Evolutionary conservation across 2,797 vertebrate genomes (phyloP), one percentile per base, ranked within the genome.

Genomic region (Holocentrus rufus): DNA sequence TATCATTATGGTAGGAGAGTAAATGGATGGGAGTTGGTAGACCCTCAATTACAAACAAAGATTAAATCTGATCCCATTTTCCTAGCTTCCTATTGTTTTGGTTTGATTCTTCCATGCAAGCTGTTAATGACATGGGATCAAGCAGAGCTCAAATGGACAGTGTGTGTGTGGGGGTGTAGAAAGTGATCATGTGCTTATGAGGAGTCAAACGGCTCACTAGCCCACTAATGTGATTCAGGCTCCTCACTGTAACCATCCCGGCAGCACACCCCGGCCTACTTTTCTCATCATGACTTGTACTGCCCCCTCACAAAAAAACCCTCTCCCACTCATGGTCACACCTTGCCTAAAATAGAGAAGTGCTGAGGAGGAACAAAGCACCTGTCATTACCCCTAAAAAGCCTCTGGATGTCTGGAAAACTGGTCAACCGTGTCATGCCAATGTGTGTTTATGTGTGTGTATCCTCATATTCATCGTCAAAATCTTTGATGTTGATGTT

Each of bases 331-430:
- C 61, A 63, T 6, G 5, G 82, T 20, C 81, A 77, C 73, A 69
- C 75, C 74, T 78, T 30, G 1, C 47, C 65, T 22, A 82, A 92
- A 92, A 93, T 90, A 91, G 90, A 87, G 80, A 77, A 84, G 82
- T 86, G 87, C 85, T 83, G 83, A 78, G 77, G 57, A 71, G 47
- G 25, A 23, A 61, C 17, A 57, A 1, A 73, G 77, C 83, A 86
- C 87, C 85, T 91, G 85, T 90, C 80, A 82, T 50, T 62, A 30
- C 47, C 50, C 14, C 76, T 73, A 80, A 60, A 69, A 62, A 76
- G 30, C 70, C 55, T 1, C 64, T 5, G 58, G 52, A 77, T 76
- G 83, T 80, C 53, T 76, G 57, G 57, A 83, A 77, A 69, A 57
- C 23, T 76, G 34, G 58, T 54, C 61, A 31, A 4, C 25, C 9